phyloP scores from a whole-genome alignment of 2,888 invertebrate genomes.

The Dasypolia templi region DNA sequence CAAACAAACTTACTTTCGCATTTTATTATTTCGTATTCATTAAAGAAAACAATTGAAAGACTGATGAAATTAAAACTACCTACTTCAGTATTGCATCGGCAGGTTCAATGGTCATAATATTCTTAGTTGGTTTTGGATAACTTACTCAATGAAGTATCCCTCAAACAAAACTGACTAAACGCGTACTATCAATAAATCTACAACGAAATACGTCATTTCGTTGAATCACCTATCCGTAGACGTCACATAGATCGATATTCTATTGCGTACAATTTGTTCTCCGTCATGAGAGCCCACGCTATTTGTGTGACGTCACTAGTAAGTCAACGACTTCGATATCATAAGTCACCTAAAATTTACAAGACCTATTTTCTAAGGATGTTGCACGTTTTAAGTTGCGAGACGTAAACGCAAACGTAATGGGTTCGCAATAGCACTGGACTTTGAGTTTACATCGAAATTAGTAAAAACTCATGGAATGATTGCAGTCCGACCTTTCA shows the following conservation, averaged over 20 bases:
- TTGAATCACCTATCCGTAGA: background rate
- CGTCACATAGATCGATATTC: background rate
- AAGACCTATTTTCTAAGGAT: background rate
- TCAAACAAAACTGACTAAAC: background rate
- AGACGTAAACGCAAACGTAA: conserved; percentile 16
- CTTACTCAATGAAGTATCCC: no score
- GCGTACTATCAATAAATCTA: background rate
- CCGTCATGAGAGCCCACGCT: conserved; percentile 11
- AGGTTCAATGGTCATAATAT: background rate
- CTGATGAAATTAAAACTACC: background rate
- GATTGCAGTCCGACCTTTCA: background rate
- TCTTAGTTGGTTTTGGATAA: background rate
- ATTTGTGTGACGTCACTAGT: conserved; percentile 14
- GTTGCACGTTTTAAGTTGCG: background rate
- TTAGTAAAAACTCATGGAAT: conserved; percentile 3
- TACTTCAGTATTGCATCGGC: background rate
- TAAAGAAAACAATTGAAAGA: background rate
- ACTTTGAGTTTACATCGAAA: no score
- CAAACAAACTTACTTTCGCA: no score
- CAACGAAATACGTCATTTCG: conserved; percentile 1
- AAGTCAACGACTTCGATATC: background rate
- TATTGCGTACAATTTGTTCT: conserved; percentile 2
- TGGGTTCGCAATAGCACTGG: conserved; percentile 7
- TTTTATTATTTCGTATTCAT: no score
- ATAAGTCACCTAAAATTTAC: background rate